Evolutionary conservation across 2,797 vertebrate species (phyloP), one percentile per base, ranked within the genome.

Genomic region (Falco cherrug): DNA sequence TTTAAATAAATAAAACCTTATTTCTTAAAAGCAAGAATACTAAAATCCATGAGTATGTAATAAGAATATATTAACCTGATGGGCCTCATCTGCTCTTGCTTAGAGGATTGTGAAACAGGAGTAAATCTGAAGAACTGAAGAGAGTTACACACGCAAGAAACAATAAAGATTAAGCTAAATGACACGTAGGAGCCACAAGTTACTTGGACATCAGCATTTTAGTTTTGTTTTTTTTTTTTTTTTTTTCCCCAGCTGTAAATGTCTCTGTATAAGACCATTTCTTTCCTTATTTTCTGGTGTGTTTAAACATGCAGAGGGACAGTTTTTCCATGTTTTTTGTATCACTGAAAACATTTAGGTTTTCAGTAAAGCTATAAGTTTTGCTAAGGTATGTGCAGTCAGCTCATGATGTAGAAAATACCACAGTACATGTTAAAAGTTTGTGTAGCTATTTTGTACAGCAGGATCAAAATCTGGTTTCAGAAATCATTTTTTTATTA

Each of bases 1-100:
- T 96, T 96, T 94, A 96, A 96, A 95, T 93, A 95, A 96, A 96
- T 96, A 96, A 95, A 95, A 5, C 39, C 94, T 96, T 87, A 69
- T 71, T 21, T 75, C 78, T 96, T 84, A 93, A 95, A 95, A 86
- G 65, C 33, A 81, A 75, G 87, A 95, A 88, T 63, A 84, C 73
- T 96, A 90, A 96, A 96, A 93, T 90, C 59, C 59, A 33, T 45
- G 63, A 88, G 53, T 73, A 73, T 2, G 2, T 83, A 80, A 91
- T 74, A 90, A 59, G 87, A 91, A 91, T 70, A 33, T 88, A 90
- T 96, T 91, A 96, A 88, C 85, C 25, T 91, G 93, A 93, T 87
- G 51, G 57, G 74, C 51, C 61, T 95, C 69, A 68, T 92, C 87
- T 94, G 74, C 57, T 91, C 22, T 91, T 74, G 78, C 59, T 93